phyloP scores from a whole-genome alignment of 2,113 vertebrate species.

The Climacteris rufus region DNA sequence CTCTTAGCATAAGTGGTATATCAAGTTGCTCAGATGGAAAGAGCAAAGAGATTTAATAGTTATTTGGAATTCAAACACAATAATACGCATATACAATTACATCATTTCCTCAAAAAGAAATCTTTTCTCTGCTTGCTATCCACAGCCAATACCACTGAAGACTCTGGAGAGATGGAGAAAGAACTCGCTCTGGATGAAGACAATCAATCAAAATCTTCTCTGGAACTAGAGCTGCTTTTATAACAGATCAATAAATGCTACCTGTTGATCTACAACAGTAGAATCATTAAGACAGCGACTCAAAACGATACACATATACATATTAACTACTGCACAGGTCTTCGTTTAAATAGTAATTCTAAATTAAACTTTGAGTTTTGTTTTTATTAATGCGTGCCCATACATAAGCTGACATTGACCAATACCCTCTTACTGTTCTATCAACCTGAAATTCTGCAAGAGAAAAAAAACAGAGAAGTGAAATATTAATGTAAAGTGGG shows the following conservation, averaged over 20 bases:
- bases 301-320: not conserved
- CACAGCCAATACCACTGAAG: not conserved
- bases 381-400: not conserved
- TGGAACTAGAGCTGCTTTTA: constrained; percentile 23
- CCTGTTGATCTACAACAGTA: constrained; percentile 3
- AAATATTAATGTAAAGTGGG: constrained; percentile 10
- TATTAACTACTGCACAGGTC: not conserved
- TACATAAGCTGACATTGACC: not conserved
- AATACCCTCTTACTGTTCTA: not conserved
- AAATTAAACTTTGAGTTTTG: not conserved
- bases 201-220: constrained; percentile 52
- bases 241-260: constrained; percentile 36
- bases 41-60: not conserved
- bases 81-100: not conserved
- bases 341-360: not conserved
- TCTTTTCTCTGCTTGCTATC: not conserved
- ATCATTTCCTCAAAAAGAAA: not conserved
- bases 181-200: constrained; percentile 34
- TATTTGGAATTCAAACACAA: not conserved
- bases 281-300: not conserved
- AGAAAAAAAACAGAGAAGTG: not conserved
- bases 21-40: not conserved
- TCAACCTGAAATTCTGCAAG: not conserved
- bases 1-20: not conserved
- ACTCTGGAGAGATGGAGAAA: not conserved